Evolutionary conservation across 2,113 vertebrate genomes (phyloP).

Genomic region (Anarrhichthys ocellatus): DNA sequence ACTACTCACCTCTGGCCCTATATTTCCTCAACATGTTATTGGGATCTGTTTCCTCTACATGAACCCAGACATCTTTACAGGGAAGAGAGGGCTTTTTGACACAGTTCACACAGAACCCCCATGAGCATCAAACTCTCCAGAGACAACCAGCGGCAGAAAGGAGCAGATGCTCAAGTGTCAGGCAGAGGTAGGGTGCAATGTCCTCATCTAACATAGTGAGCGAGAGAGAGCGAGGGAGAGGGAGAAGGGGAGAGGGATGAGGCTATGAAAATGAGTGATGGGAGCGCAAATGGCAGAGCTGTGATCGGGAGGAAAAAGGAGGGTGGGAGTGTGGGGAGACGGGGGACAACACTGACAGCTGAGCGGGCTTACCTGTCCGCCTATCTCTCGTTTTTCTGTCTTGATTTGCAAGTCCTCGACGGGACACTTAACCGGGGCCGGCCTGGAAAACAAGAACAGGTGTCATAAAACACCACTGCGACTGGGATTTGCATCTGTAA

Average conservation of each 20-base stretch:
- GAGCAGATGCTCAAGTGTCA: slow-evolving; percentile 66
- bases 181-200: slow-evolving; percentile 52
- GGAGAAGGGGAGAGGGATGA: slow-evolving; percentile 53
- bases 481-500: slow-evolving; percentile 82
- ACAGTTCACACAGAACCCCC: slow-evolving; percentile 56
- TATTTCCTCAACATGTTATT: slow-evolving; percentile 2
- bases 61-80: slow-evolving; percentile 28
- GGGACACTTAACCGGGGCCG: slow-evolving; percentile 58
- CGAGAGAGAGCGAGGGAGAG: slow-evolving; percentile 42
- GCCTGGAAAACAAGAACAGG: slow-evolving; percentile 77
- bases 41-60: slow-evolving; percentile 18
- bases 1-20: neutral
- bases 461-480: slow-evolving; percentile 76
- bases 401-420: slow-evolving; percentile 81
- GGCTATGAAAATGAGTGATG: slow-evolving; percentile 78
- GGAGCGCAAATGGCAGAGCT: slow-evolving; percentile 64
- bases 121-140: slow-evolving; percentile 42
- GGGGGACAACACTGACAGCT: slow-evolving; percentile 65
- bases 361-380: slow-evolving; percentile 74
- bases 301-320: slow-evolving; percentile 56
- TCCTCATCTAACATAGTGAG: slow-evolving; percentile 59
- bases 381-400: slow-evolving; percentile 67
- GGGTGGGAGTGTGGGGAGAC: slow-evolving; percentile 37
- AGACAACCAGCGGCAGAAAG: slow-evolving; percentile 32
- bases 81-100: slow-evolving; percentile 59